phyloP scores from a whole-genome alignment of 2,113 vertebrate genomes.

The Hylia prasina region DNA sequence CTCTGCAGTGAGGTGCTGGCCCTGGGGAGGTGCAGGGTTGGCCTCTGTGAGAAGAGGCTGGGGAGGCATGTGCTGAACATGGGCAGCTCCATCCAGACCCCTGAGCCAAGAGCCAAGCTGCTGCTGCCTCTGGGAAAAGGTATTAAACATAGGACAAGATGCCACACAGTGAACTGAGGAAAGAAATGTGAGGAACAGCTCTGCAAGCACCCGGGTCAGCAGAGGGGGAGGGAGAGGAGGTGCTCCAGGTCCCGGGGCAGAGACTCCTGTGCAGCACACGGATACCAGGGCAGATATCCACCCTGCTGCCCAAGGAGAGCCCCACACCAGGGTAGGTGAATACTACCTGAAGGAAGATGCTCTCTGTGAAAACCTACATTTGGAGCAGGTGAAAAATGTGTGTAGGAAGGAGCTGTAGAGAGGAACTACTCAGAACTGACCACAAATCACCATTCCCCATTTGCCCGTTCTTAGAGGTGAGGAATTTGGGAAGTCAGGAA shows the following conservation, averaged over 20 bases:
- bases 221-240: background rate
- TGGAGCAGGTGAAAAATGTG: background rate
- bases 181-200: background rate
- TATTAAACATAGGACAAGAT: background rate
- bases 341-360: background rate
- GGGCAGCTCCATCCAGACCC: background rate
- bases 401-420: background rate
- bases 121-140: background rate
- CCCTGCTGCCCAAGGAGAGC: background rate
- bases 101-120: background rate
- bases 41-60: background rate
- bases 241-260: background rate
- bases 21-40: background rate
- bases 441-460: background rate
- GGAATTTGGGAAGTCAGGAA: background rate
- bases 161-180: too few species aligned
- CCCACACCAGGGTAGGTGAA: background rate
- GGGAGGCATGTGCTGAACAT: rapidly evolving
- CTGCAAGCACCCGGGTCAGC: background rate
- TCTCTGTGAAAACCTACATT: background rate
- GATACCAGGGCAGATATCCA: background rate
- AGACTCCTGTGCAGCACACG: background rate
- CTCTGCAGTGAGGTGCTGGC: background rate
- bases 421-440: background rate
- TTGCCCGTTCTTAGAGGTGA: rapidly evolving